Percentiles rank a stretch among this genome's conserved stretches.
Conservation (phyloP, 23 tunicate genomes). For the Clavelina lepadiformis region DNA sequence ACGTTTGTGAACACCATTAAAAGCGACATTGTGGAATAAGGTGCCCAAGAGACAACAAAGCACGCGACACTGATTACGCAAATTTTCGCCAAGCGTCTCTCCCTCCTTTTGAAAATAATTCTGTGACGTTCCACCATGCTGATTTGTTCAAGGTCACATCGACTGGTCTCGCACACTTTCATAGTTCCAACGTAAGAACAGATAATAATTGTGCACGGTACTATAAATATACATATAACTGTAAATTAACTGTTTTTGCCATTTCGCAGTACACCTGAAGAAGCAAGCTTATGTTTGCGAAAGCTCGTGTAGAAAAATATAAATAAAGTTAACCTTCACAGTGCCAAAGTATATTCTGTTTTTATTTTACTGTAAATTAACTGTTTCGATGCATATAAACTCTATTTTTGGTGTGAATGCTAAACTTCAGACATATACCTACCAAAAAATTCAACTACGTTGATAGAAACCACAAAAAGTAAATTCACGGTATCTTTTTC, state of each 20-base stretch:
- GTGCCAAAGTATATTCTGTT: too few relatives aligned
- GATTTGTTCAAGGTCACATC: too few relatives aligned
- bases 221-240: conserved; percentile 1
- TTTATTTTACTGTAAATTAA: too few relatives aligned
- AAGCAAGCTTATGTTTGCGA: too few relatives aligned
- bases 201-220: background rate
- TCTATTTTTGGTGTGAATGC: too few relatives aligned
- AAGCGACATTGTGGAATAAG: conserved; percentile 2
- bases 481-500: conserved; percentile 6
- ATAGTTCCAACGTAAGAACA: conserved; percentile 1
- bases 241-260: too few relatives aligned
- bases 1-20: background rate
- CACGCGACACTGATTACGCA: background rate
- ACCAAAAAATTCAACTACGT: conserved; percentile 3
- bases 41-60: conserved; percentile 8
- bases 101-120: background rate
- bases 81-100: background rate
- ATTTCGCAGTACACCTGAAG: too few relatives aligned
- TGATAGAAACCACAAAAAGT: background rate
- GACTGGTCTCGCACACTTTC: too few relatives aligned
- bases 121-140: too few relatives aligned
- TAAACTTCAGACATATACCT: conserved; percentile 1
- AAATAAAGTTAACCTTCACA: too few relatives aligned
- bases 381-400: too few relatives aligned
- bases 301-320: too few relatives aligned